Percentiles rank a stretch among this genome's conserved stretches.
phyloP scores from a whole-genome alignment of 2,888 invertebrate species.

The Troilus luridus region DNA sequence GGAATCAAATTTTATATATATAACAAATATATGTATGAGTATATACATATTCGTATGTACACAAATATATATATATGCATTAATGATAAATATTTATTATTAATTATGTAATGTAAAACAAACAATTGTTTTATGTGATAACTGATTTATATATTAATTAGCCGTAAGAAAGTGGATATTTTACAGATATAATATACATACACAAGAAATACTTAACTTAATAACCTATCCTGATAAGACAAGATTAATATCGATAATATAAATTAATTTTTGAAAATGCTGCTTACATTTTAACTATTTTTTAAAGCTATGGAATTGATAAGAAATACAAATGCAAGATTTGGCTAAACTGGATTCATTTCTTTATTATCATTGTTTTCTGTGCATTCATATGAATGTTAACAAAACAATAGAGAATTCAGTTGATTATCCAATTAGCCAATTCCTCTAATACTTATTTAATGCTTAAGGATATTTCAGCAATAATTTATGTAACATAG shows the following conservation, averaged over 20 bases:
- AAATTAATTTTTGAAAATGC: neutral
- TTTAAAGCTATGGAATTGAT: conserved; percentile 8
- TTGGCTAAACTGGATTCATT: neutral
- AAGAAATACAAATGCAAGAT: neutral
- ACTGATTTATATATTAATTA: conserved; percentile 38
- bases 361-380: neutral
- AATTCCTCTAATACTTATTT: neutral
- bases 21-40: conserved; percentile 25
- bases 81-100: conserved; percentile 23
- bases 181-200: conserved; percentile 44
- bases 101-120: conserved; percentile 25
- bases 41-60: neutral
- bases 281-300: conserved; percentile 33
- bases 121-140: conserved; percentile 58
- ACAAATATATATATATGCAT: neutral
- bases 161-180: conserved; percentile 26
- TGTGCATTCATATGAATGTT: neutral
- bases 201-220: conserved; percentile 20
- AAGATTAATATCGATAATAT: neutral
- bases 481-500: conserved; percentile 40
- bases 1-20: conserved; percentile 59
- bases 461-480: conserved; percentile 27
- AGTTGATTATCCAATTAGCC: neutral
- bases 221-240: neutral
- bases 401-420: neutral